These are phyloP conservation scores for Cryptotermes secundus DNA, from an alignment of 1,140 invertebrate species.

Conservation along the genomic window DNA sequence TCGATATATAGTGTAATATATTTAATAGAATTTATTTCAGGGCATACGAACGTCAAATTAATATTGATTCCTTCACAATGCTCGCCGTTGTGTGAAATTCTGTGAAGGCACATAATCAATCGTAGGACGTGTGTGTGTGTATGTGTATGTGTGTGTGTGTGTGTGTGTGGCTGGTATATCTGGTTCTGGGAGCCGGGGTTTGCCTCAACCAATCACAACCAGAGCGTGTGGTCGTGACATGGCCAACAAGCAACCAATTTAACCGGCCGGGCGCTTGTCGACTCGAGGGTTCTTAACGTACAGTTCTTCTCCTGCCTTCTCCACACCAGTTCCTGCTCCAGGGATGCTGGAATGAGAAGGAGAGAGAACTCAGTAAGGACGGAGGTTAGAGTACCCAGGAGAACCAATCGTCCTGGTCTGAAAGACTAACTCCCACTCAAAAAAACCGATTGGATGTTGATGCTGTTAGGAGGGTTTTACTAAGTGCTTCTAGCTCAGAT, in stretches of 20 bases:
- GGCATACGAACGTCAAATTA: no score
- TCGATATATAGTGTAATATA: no score
- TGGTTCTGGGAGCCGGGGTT: not conserved
- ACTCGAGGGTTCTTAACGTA: slow-evolving; percentile 2
- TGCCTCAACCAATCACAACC: not conserved
- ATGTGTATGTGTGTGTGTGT: no score
- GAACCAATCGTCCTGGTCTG: slow-evolving; percentile 1
- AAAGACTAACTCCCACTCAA: slow-evolving; percentile 10
- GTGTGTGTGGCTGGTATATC: not conserved
- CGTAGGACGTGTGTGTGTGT: no score
- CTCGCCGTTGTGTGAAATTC: not conserved
- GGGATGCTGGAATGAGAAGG: not conserved
- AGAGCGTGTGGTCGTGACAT: slow-evolving; percentile 25
- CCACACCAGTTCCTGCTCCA: not conserved
- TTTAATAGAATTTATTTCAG: no score
- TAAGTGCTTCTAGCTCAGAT: not conserved
- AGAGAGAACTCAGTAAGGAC: not conserved
- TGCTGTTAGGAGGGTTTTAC: not conserved
- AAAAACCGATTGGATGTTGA: slow-evolving; percentile 12
- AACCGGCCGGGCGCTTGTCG: slow-evolving; percentile 10
- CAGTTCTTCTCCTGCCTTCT: slow-evolving; percentile 7
- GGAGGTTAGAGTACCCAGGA: slow-evolving; percentile 7
- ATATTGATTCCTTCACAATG: no score
- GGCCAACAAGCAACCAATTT: slow-evolving; percentile 24
- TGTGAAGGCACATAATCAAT: not conserved